Percentiles rank a stretch among this genome's conserved stretches.
These are phyloP conservation scores for Andrena minutula DNA, from an alignment of 2,888 invertebrate genomes.

Conservation along the genomic window DNA sequence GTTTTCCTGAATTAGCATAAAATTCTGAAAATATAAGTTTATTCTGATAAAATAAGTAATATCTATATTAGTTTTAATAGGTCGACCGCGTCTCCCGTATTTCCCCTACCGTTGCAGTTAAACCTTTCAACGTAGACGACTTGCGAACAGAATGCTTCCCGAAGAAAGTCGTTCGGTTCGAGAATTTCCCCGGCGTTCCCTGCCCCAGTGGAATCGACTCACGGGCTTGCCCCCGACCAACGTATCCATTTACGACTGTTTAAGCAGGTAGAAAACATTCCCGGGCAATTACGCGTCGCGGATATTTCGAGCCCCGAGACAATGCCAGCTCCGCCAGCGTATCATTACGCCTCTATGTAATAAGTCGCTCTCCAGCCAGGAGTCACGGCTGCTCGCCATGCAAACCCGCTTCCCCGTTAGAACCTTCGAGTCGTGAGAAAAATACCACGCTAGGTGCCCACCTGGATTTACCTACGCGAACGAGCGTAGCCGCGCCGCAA, in stretches of 20 bases:
- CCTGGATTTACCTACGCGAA: slow-evolving; percentile 17
- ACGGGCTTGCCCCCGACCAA: background rate
- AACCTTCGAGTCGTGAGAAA: slow-evolving; percentile 39
- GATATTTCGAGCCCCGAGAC: slow-evolving; percentile 32
- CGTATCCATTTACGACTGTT: slow-evolving; percentile 48
- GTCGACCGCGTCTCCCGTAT: too few relatives aligned
- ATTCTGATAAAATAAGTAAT: too few relatives aligned
- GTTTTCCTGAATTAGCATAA: too few relatives aligned
- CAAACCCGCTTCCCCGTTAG: slow-evolving; percentile 39
- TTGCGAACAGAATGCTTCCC: slow-evolving; percentile 17
- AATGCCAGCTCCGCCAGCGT: slow-evolving; percentile 24
- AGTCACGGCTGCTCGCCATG: slow-evolving; percentile 42
- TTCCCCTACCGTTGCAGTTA: too few relatives aligned
- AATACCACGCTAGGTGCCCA: slow-evolving; percentile 14
- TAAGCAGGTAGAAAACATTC: slow-evolving; percentile 37
- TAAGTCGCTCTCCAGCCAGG: slow-evolving; percentile 34
- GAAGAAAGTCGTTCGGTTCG: slow-evolving; percentile 30
- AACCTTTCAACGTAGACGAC: too few relatives aligned
- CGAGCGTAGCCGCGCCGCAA: background rate
- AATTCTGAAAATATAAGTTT: too few relatives aligned
- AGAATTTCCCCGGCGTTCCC: background rate
- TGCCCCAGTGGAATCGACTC: background rate
- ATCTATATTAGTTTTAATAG: too few relatives aligned
- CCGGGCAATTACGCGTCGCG: slow-evolving; percentile 34
- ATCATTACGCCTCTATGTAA: slow-evolving; percentile 36